Percentiles rank a stretch among this genome's conserved stretches.
phyloP scores from a whole-genome alignment of 2,113 vertebrate species.

The Otolemur garnettii region DNA sequence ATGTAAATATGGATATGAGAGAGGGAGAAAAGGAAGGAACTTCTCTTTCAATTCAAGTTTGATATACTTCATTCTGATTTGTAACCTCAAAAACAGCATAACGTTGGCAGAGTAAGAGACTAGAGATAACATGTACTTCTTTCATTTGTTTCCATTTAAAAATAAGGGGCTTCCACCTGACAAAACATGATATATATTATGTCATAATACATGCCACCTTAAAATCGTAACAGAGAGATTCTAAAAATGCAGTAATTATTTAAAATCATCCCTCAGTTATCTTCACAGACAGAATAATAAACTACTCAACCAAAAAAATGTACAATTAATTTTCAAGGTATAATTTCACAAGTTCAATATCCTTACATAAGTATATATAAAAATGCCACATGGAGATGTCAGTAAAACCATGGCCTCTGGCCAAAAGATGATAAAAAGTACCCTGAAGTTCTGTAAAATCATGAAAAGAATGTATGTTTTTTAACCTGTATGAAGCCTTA shows the following conservation, averaged over 20 bases:
- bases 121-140: neutral
- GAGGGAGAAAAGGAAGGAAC: neutral
- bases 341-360: constrained; percentile 29
- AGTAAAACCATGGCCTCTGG: constrained; percentile 55
- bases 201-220: neutral
- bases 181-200: neutral
- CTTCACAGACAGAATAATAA: constrained; percentile 12
- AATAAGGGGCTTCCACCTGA: constrained; percentile 14
- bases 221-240: neutral
- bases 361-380: neutral
- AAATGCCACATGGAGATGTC: neutral
- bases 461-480: constrained; percentile 15
- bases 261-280: constrained; percentile 34
- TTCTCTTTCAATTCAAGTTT: constrained; percentile 15
- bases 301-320: constrained; percentile 7
- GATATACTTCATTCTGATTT: neutral
- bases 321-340: constrained; percentile 59
- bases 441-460: constrained; percentile 16
- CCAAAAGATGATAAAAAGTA: constrained; percentile 77
- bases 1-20: neutral
- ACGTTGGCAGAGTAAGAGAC: neutral
- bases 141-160: constrained; percentile 4
- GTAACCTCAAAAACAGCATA: constrained; percentile 9
- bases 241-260: neutral
- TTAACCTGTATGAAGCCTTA: neutral